These are phyloP conservation scores for Mycogona germanica DNA, from an alignment of 2,888 invertebrate genomes.

Conservation along the genomic window DNA sequence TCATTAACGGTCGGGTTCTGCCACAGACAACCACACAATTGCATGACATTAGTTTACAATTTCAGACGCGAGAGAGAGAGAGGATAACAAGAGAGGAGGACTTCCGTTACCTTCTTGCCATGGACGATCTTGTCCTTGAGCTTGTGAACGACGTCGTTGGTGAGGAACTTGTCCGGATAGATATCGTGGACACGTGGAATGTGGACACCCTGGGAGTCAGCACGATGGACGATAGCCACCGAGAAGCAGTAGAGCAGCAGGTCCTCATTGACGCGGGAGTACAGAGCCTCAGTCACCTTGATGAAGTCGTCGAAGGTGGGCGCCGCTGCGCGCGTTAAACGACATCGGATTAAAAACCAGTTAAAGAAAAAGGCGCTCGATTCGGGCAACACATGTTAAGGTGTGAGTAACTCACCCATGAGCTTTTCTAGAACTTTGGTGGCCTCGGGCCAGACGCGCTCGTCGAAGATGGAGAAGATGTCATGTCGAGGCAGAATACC, in stretches of 20 bases:
- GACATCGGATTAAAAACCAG: too few species aligned
- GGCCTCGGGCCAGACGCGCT: constrained; percentile 18
- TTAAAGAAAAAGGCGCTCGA: too few species aligned
- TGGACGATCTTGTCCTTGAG: constrained; percentile 55
- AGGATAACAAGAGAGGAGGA: neutral
- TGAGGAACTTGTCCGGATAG: constrained; percentile 72
- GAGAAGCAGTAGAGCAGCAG: constrained; percentile 66
- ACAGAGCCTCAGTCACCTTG: constrained; percentile 40
- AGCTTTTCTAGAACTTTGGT: constrained; percentile 16
- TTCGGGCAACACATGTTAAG: neutral
- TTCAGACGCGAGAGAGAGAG: neutral
- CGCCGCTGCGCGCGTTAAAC: neutral
- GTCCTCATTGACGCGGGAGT: constrained; percentile 62
- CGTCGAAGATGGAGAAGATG: constrained; percentile 20
- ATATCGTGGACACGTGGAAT: constrained; percentile 60
- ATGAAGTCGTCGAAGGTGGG: constrained; percentile 4
- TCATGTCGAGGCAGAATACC: constrained; percentile 17
- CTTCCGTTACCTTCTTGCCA: neutral
- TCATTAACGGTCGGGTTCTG: constrained; percentile 1
- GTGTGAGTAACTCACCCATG: neutral
- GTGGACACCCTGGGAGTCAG: constrained; percentile 53
- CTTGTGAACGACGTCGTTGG: constrained; percentile 38
- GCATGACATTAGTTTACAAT: neutral
- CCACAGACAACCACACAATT: neutral
- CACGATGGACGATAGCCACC: constrained; percentile 59